Conservation (phyloP, 1,140 invertebrate species). For the Pectinophora gossypiella region DNA sequence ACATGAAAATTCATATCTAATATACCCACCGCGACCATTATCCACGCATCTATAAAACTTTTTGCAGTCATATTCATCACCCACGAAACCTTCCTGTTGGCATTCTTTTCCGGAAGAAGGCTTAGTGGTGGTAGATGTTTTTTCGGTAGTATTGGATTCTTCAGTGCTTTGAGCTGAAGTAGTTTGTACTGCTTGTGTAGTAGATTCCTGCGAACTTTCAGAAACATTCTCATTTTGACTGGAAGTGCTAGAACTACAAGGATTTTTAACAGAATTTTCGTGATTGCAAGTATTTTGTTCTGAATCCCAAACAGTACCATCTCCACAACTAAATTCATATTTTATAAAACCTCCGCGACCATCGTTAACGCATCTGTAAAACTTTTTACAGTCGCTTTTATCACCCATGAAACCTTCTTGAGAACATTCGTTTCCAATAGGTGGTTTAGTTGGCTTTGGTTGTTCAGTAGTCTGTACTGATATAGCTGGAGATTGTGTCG, state of each 20-base stretch:
- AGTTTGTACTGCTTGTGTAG: neutral
- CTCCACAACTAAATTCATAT: conserved; percentile 79
- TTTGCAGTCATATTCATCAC: conserved; percentile 76
- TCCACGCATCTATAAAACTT: conserved; percentile 82
- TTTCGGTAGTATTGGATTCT: conserved; percentile 2
- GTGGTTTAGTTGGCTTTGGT: neutral
- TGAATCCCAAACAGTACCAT: conserved; percentile 79
- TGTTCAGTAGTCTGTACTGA: conserved; percentile 2
- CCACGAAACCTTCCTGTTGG: conserved; percentile 75
- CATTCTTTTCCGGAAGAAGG: conserved; percentile 38
- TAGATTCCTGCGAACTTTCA: neutral
- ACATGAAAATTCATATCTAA: conserved; percentile 79
- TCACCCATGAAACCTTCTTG: conserved; percentile 75
- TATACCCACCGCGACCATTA: conserved; percentile 75
- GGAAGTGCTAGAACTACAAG: neutral
- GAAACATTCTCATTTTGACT: neutral
- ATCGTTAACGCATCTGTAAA: conserved; percentile 79
- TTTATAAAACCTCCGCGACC: conserved; percentile 75
- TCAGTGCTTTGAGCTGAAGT: neutral
- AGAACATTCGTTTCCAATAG: conserved; percentile 23
- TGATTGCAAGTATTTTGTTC: conserved; percentile 71
- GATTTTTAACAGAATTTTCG: neutral
- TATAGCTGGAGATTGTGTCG: neutral
- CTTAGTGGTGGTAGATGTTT: neutral
- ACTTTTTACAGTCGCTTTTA: conserved; percentile 76